Evolutionary conservation across 1,140 invertebrate species (phyloP).

Genomic region (Pantala flavescens): DNA sequence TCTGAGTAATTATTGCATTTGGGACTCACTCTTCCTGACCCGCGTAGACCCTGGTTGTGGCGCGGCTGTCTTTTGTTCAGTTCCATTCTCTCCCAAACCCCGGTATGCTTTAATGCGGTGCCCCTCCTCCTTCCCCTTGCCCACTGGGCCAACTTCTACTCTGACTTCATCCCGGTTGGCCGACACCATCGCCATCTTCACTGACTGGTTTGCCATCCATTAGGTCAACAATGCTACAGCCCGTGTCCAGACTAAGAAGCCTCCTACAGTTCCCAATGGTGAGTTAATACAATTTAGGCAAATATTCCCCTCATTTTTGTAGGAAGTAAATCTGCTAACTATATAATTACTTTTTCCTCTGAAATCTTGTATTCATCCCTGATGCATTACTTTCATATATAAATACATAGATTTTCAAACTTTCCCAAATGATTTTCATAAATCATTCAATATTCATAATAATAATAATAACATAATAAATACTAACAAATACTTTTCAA

Average conservation of each 20-base stretch:
- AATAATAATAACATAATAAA: no score
- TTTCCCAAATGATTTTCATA: no score
- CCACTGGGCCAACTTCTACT: not conserved
- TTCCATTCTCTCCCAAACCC: not conserved
- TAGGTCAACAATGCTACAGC: conserved; percentile 98
- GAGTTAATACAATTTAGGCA: conserved; percentile 36
- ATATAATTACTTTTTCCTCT: no score
- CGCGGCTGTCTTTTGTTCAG: conserved; percentile 7
- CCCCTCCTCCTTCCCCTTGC: conserved; percentile 5
- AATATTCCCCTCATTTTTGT: no score
- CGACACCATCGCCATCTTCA: not conserved
- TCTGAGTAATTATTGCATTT: not conserved
- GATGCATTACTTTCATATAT: no score
- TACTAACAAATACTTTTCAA: no score
- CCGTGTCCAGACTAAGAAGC: conserved; percentile 96
- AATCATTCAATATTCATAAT: no score
- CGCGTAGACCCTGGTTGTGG: conserved; percentile 5
- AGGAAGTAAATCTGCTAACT: no score
- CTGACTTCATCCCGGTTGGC: not conserved
- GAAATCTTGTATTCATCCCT: no score
- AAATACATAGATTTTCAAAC: no score
- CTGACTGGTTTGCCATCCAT: conserved; percentile 24
- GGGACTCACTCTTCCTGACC: not conserved
- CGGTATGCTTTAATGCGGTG: conserved; percentile 8
- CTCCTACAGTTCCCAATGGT: conserved; percentile 86